Evolutionary conservation across 2,113 vertebrate genomes (phyloP).

Genomic region (Bettongia penicillata): DNA sequence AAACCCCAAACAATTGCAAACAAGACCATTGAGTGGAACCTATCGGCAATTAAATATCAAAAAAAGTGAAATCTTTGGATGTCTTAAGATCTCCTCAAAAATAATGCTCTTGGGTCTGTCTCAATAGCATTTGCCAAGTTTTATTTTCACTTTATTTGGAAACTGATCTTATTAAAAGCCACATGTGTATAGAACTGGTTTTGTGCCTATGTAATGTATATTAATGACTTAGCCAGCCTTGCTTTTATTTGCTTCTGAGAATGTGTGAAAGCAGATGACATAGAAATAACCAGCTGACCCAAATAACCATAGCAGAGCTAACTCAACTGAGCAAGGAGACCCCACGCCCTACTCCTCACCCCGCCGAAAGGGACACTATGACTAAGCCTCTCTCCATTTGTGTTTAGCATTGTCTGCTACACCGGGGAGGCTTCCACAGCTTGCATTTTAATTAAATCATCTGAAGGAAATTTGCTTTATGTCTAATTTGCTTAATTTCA

Average conservation of each 20-base stretch:
- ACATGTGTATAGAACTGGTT: background rate
- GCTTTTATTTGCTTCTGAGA: background rate
- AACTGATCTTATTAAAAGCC: conserved; percentile 29
- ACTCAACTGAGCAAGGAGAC: rapidly evolving
- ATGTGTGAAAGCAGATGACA: background rate
- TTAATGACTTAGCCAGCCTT: background rate
- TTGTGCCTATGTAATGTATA: background rate
- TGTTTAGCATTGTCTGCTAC: background rate
- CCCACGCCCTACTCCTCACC: background rate
- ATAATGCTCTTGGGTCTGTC: conserved; percentile 20
- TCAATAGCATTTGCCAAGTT: conserved; percentile 44
- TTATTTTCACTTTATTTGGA: conserved; percentile 25
- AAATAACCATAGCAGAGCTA: background rate
- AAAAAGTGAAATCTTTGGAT: conserved; percentile 43
- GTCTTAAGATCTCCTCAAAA: background rate
- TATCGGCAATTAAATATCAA: background rate
- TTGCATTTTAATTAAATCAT: background rate
- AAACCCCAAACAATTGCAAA: background rate
- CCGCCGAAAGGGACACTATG: background rate
- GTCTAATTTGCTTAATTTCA: conserved; percentile 19
- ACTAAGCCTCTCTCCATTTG: background rate
- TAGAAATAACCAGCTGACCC: background rate
- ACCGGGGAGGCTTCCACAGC: background rate
- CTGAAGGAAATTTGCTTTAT: background rate
- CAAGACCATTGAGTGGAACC: conserved; percentile 34